Evolutionary conservation across 2,113 vertebrate species (phyloP), one percentile per base, ranked within the genome.

Genomic region (Scopus umbretta): DNA sequence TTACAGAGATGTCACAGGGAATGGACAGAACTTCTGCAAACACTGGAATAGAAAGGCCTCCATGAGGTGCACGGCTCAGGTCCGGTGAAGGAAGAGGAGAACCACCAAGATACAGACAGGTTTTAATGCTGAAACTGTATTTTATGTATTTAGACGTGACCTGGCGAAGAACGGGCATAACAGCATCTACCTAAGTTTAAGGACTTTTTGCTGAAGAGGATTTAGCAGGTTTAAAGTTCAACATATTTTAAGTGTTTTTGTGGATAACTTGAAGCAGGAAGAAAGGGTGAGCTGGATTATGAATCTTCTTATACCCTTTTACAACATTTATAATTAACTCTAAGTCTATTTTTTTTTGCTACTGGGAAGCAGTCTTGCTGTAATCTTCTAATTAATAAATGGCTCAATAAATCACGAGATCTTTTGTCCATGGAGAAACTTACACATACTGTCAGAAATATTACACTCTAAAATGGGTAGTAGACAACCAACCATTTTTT

Each of bases 381-480:
- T 92, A 96, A 92, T 90, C 65, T 92, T 90, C 80, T 96, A 96
- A 97, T 95, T 97, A 96, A 97, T 95, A 96, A 96, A 96, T 96
- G 78, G 78, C 62, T 95, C 19, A 4, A 88, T 94, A 94, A 94
- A 96, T 96, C 87, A 95, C 0, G 3, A 89, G 78, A 90, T 97
- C 87, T 59, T 89, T 94, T 96, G 91, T 92, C 94, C 81, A 43
- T 32, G n/a, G 27, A 95, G 89, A 95, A 97, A 96, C 53, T 91
- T 95, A 92, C 59, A 96, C 47, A 36, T n/a, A 66, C 81, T 88
- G 87, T 92, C 78, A 97, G 92, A 96, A 94, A 91, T 82, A 85
- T 66, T 92, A 70, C 74, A 43, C 47, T 90, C 42, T 87, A 66
- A 91, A 96, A 90, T 21, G 73, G 36, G 38, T 75, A 82, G 63